Base-by-base conservation (phyloP, 2,888 invertebrate genomes). In the Patella caerulea region DNA sequence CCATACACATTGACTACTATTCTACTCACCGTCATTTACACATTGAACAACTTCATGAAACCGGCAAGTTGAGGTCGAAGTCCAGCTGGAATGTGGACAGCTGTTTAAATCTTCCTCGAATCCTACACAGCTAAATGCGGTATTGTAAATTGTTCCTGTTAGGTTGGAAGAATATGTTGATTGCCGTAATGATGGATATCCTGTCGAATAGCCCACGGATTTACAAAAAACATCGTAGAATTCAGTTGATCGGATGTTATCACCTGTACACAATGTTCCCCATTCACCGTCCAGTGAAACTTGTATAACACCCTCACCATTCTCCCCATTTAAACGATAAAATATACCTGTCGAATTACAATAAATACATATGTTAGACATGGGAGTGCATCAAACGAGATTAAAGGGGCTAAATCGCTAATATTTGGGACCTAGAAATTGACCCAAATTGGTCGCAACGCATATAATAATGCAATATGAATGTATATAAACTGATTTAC, bases 41-140 rank as follows among this genome's bases (percentile, higher is more conserved):
- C 88, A 88, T 73, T 84, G 78, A 17, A 87, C 86, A 5, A 84
- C 84, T 14, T 85, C 86, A 71, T 69, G 73, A 11, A 78, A 73
- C 17, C 69, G 74, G 15, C 76, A 73, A 0, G 81, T 78, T 2
- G 79, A 72, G 3, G 83, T 78, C 4, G 78, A 70, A 56, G 81
- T 84, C 86, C 86, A 88, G 1, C 87, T 87, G 19, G 83, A 83
- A 76, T 88, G 88, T 9, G 88, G 83, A 72, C 88, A 88, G 12
- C 83, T 79, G 24, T 83, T 74, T 19, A 88, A 75, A 3, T 79
- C 77, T 0, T 54, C 72, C 76, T 88, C 88, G 9, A 79, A 78
- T 0, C 88, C 88, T 56, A 79, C 84, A 81, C 88, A 88, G 59
- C 81, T 85, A 29, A 88, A 81, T 73, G 82, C 82, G 9, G 85